Base-by-base conservation (phyloP, 2,113 vertebrate species). In the Orientallactaga bullata region DNA sequence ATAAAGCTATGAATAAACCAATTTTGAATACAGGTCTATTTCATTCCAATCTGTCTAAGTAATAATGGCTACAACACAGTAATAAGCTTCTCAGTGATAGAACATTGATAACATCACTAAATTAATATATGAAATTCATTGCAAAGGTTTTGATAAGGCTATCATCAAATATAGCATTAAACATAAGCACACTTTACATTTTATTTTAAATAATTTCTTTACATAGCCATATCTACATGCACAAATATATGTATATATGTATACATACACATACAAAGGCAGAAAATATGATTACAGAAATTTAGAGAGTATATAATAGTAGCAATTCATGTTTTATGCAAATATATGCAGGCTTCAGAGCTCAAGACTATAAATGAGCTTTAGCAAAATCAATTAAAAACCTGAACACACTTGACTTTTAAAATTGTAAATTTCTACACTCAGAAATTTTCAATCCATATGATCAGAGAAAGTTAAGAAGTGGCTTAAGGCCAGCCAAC, bases 381-480 rank as follows among this genome's bases (percentile, higher is more conserved):
- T n/a, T 83, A 73, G 66, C 5, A 93, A 90, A 96, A 80, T 94
- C 5, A 65, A 32, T 66, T 93, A 86, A 95, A 71, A 80, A 26
- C 68, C 42, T 79, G 1, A 10, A 87, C 90, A 76, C 3, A 68
- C 24, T 63, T 7, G 76, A 55, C 81, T 74, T 20, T 90, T 78
- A 72, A 61, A 20, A 35, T 63, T 85, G 87, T 78, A 51, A 78
- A 92, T 85, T 91, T 24, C 3, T 0, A 28, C 39, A 37, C 37
- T 83, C 77, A 85, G 4, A 76, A 89, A 86, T 77, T 42, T 51
- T 85, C 23, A 71, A 60, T 83, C 55, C 69, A 15, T 82, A 11
- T 63, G 9, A 87, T 66, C 24, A 89, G 42, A 42, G 81, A 71
- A 92, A 94, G 11, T 28, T 0, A 23, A 73, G 12, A 93, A 9